Evolutionary conservation across 1,140 invertebrate species (phyloP), one percentile per base, ranked within the genome.

Genomic region (Aphidius gifuensis): DNA sequence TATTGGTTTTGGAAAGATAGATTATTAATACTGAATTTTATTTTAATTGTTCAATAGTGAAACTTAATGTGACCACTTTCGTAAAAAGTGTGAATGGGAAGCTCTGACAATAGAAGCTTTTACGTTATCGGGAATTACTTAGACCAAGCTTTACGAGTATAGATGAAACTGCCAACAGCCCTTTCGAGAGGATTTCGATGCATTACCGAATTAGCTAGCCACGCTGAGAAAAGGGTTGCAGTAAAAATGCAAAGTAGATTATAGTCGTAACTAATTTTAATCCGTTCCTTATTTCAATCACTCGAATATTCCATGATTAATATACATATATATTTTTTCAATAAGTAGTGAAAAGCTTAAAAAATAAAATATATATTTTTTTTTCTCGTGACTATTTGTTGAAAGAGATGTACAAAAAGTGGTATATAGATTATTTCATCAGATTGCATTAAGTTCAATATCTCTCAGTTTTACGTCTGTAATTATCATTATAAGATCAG

Each of bases 401-500:
- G 16, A 16, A 16, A 16, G 16, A 16, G 16, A 16, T 16, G 16
- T 16, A 16, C 16, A 16, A 16, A 16, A 16, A 16, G 16, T 16
- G 16, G 16, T 16, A 16, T 16, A 16, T 16, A 16, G 16, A 16
- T 16, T 16, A 16, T 16, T 16, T 49, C 48, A 56, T 45, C 42
- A 39, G 23, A 58, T 32, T 32, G 50, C 74, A 74, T 77, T 75
- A 79, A 76, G 76, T 80, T 79, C 76, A 78, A 80, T 80, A 80
- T 80, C 76, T 78, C 76, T 80, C 79, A 79, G 76, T 68, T 78
- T 80, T 77, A 80, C 69, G 68, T 67, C 48, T 64, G 76, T 75
- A 78, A 80, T 80, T 80, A 80, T 79, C 74, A 77, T 80, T 80
- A 79, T 77, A 80, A 75, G 78, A 80, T 80, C 75, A 66, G 68